These are phyloP conservation scores for Linnaemya tessellans DNA, from an alignment of 2,888 invertebrate genomes.

Conservation along the genomic window DNA sequence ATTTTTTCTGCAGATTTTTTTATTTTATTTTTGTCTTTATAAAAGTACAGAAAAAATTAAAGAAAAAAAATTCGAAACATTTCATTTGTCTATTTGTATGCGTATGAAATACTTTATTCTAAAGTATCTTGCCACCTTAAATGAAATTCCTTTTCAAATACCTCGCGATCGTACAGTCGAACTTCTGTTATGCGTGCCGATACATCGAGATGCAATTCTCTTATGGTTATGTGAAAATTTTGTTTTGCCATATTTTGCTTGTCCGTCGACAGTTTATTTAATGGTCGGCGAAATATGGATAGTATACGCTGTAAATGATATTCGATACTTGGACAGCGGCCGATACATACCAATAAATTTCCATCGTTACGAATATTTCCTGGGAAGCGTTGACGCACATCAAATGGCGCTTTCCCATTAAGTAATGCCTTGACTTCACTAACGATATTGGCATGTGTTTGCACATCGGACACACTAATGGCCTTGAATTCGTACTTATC, in stretches of 20 bases:
- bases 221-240: slow-evolving; percentile 80
- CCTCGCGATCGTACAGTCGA: slow-evolving; percentile 78
- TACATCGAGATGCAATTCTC: slow-evolving; percentile 79
- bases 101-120: slow-evolving; percentile 37
- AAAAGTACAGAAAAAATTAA: no score
- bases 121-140: slow-evolving; percentile 77
- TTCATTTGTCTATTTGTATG: not conserved
- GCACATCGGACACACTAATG: slow-evolving; percentile 76
- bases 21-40: no score
- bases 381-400: slow-evolving; percentile 78
- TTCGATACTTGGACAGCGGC: slow-evolving; percentile 79
- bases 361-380: slow-evolving; percentile 79
- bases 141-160: slow-evolving; percentile 79
- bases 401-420: slow-evolving; percentile 77
- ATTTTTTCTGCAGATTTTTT: no score
- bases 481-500: slow-evolving; percentile 80
- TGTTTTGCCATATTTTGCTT: slow-evolving; percentile 79
- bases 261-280: slow-evolving; percentile 78
- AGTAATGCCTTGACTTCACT: slow-evolving; percentile 77
- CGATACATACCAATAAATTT: slow-evolving; percentile 79
- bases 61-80: no score
- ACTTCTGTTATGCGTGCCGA: slow-evolving; percentile 80
- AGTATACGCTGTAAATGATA: slow-evolving; percentile 79
- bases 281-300: slow-evolving; percentile 78
- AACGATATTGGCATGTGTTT: slow-evolving; percentile 78